A percentile compares a stretch with the other conserved stretches of the same genome.
Evolutionary conservation across 2,113 vertebrate species (phyloP).

Genomic region (Azemiops feae): DNA sequence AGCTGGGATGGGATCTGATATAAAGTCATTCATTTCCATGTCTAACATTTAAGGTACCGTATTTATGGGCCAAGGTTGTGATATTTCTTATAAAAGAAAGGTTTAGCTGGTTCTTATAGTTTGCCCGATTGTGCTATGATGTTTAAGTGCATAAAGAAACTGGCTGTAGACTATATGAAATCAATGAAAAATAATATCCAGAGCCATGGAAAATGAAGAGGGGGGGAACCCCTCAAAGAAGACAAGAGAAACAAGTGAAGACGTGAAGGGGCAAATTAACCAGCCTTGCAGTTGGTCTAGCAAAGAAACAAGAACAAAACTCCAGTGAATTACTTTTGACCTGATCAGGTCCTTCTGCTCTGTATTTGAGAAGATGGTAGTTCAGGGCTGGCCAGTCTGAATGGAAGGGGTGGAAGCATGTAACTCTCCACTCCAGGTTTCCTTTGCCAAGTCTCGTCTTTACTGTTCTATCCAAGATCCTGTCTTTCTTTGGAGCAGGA

Average conservation of each 20-base stretch:
- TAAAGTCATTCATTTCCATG: background rate
- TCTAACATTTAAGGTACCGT: background rate
- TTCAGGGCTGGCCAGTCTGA: conserved; percentile 32
- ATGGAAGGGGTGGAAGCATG: conserved; percentile 58
- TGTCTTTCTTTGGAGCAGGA: conserved; percentile 68
- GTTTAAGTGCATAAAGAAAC: background rate
- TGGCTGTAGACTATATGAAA: background rate
- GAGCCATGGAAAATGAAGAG: background rate
- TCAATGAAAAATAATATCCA: background rate
- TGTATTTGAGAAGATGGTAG: conserved; percentile 36
- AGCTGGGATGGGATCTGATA: background rate
- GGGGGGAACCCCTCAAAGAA: conserved; percentile 2
- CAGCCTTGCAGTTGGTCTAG: conserved; percentile 36
- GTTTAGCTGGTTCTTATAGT: background rate
- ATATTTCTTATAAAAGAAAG: background rate
- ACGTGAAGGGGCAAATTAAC: conserved; percentile 39
- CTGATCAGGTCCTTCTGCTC: conserved; percentile 60
- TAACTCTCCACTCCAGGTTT: conserved; percentile 60
- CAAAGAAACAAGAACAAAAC: conserved; percentile 42
- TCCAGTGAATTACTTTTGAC: conserved; percentile 71
- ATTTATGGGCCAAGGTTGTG: background rate
- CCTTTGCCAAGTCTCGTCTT: conserved; percentile 58
- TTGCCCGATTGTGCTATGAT: background rate
- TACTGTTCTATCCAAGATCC: conserved; percentile 56
- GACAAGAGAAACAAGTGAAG: conserved; percentile 19